phyloP scores from a whole-genome alignment of 1,140 invertebrate genomes.

The Hestina assimilis region DNA sequence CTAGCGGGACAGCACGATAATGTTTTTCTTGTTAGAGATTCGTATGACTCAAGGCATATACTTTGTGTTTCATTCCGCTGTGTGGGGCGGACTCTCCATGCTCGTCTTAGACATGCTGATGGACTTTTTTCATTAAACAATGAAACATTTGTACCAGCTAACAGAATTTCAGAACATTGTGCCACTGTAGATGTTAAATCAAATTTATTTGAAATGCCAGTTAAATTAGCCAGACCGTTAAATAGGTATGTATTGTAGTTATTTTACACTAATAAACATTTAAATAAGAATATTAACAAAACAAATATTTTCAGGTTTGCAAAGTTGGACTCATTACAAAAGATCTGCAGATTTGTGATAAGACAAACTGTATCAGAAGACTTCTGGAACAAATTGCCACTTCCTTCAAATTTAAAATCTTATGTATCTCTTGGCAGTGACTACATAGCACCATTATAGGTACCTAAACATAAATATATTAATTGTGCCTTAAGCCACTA shows the following conservation, averaged over 20 bases:
- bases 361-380: conserved; percentile 63
- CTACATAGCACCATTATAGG: conserved; percentile 61
- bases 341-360: conserved; percentile 73
- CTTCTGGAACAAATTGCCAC: conserved; percentile 57
- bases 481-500: conserved; percentile 42
- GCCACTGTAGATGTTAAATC: conserved; percentile 69
- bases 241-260: conserved; percentile 53
- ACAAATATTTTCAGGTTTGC: conserved; percentile 61
- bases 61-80: conserved; percentile 72
- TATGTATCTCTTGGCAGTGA: conserved; percentile 70
- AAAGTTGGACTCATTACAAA: conserved; percentile 68
- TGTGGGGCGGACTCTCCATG: conserved; percentile 69
- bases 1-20: conserved; percentile 72
- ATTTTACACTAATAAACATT: not conserved
- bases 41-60: conserved; percentile 67
- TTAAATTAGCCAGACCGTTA: conserved; percentile 69
- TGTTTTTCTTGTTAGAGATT: conserved; percentile 71
- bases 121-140: conserved; percentile 71
- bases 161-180: conserved; percentile 72
- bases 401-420: conserved; percentile 64
- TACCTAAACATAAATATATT: conserved; percentile 16
- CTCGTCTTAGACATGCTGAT: conserved; percentile 67
- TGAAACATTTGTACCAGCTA: conserved; percentile 73
- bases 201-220: conserved; percentile 72
- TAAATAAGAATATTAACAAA: not conserved